phyloP scores from a whole-genome alignment of 1,140 invertebrate genomes.

The Heterodera carotae region DNA sequence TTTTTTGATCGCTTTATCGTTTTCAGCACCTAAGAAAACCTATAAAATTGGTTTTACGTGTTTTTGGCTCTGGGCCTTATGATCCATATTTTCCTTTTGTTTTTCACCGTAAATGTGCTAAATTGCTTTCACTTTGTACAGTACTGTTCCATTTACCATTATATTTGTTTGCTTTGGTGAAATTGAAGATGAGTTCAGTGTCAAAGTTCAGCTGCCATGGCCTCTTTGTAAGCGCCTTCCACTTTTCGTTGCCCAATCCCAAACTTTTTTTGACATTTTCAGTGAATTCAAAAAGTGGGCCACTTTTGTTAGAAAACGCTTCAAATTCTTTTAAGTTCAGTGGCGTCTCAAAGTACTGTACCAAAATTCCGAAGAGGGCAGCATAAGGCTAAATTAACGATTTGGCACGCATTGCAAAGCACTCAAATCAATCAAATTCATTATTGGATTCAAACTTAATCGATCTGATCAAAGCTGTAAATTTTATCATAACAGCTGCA shows the following conservation, averaged over 20 bases:
- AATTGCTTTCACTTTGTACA: too few relatives aligned
- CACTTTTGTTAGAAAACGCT: neutral
- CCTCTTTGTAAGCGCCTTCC: neutral
- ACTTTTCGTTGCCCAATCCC: neutral
- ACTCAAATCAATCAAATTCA: neutral
- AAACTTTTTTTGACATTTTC: neutral
- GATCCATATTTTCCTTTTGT: too few relatives aligned
- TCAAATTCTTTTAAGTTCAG: neutral
- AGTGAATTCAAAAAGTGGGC: neutral
- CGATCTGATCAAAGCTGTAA: neutral
- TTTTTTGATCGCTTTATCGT: too few relatives aligned
- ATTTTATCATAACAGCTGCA: too few relatives aligned
- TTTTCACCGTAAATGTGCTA: too few relatives aligned
- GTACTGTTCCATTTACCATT: neutral
- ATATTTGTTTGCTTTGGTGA: neutral
- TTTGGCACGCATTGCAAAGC: too few relatives aligned
- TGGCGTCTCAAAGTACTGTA: slow-evolving; percentile 12
- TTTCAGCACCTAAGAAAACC: too few relatives aligned
- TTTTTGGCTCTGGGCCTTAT: too few relatives aligned
- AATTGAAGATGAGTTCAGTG: neutral
- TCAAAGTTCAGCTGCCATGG: neutral
- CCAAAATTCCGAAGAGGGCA: neutral
- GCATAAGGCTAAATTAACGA: slow-evolving; percentile 9
- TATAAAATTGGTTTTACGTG: too few relatives aligned
- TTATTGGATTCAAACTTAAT: neutral